phyloP scores from a whole-genome alignment of 2,888 invertebrate species.

The Alloscopus bannaensis region DNA sequence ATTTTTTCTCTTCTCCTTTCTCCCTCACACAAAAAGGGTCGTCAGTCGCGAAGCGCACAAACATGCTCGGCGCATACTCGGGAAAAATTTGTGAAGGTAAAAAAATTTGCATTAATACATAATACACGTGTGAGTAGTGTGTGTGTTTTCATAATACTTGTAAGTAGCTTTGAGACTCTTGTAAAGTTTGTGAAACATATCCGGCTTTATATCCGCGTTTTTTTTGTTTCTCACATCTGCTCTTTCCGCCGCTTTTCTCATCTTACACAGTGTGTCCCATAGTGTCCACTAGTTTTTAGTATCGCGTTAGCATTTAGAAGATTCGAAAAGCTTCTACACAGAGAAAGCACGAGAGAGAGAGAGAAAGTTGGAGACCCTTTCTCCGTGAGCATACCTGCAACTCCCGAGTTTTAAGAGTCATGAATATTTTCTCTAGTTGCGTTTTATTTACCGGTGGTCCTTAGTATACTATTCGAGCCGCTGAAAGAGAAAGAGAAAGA shows the following conservation, averaged over 20 bases:
- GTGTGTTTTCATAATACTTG: background rate
- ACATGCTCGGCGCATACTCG: background rate
- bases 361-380: background rate
- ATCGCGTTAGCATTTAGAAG: conserved; percentile 5
- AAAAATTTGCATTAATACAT: conserved; percentile 14
- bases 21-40: no score
- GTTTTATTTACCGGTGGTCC: conserved; percentile 13
- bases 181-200: background rate
- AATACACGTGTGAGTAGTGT: background rate
- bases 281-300: background rate
- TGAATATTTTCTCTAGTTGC: conserved; percentile 1
- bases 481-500: no score
- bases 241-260: conserved; percentile 9
- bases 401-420: background rate
- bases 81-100: background rate
- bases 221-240: conserved; percentile 38
- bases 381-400: background rate
- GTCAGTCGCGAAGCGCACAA: no score
- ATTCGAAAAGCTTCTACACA: background rate
- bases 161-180: background rate
- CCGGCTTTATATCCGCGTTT: conserved; percentile 8
- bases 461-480: no score
- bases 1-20: background rate
- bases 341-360: background rate
- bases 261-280: background rate